phyloP scores from a whole-genome alignment of 2,888 invertebrate genomes.

The Drosophila diplacantha region DNA sequence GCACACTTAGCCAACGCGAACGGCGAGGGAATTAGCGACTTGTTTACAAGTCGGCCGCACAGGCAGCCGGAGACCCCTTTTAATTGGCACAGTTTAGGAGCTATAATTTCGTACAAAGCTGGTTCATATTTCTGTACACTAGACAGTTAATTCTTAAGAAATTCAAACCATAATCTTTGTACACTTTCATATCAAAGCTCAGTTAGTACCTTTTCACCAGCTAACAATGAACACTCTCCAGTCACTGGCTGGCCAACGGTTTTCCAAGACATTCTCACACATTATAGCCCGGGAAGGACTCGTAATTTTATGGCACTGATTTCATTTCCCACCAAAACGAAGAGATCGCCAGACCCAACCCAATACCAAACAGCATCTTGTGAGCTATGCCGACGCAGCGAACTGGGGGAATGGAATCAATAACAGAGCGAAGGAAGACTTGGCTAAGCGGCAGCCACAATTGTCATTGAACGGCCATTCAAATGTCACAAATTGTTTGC shows the following conservation, averaged over 20 bases:
- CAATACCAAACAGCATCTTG: conserved; percentile 30
- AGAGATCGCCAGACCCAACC: conserved; percentile 13
- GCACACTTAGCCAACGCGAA: conserved; percentile 12
- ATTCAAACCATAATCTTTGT: not conserved
- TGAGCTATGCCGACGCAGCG: conserved; percentile 34
- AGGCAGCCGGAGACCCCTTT: conserved; percentile 12
- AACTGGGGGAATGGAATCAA: conserved; percentile 36
- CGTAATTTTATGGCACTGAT: conserved; percentile 37
- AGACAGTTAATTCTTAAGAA: too few species aligned
- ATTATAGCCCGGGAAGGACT: conserved; percentile 25
- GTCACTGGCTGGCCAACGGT: conserved; percentile 19
- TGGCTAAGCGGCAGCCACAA: conserved; percentile 62
- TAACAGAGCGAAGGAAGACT: conserved; percentile 43
- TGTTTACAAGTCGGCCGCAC: conserved; percentile 49
- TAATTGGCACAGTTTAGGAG: conserved; percentile 9
- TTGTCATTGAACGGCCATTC: conserved; percentile 73
- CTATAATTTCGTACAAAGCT: not conserved
- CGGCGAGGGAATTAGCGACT: conserved; percentile 48
- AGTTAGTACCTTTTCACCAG: not conserved
- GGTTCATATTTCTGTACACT: not conserved
- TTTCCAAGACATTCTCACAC: conserved; percentile 29
- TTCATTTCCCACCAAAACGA: conserved; percentile 41
- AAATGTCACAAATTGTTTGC: conserved; percentile 76
- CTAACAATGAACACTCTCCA: not conserved
- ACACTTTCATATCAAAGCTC: not conserved